phyloP scores from a whole-genome alignment of 2,888 invertebrate genomes.

The Cheilosia vernalis region DNA sequence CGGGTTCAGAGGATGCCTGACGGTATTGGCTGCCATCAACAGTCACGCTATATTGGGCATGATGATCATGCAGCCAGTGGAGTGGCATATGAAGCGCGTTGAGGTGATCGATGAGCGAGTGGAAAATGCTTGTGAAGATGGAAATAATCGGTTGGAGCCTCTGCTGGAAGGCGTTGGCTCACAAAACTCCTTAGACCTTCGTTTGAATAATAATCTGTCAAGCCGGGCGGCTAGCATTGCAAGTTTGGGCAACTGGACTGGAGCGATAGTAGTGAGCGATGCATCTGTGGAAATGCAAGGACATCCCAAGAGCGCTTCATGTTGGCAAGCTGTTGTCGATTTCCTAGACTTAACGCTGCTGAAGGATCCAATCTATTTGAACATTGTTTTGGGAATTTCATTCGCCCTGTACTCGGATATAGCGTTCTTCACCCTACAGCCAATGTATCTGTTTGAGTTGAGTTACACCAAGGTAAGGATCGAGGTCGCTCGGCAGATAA shows the following conservation, averaged over 20 bases:
- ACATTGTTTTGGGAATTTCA: conserved; percentile 88
- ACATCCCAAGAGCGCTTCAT: conserved; percentile 58
- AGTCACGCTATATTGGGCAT: conserved; percentile 88
- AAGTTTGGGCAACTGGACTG: conserved; percentile 83
- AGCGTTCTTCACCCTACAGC: conserved; percentile 88
- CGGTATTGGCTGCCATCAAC: conserved; percentile 87
- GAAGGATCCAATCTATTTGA: conserved; percentile 87
- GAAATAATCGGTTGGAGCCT: conserved; percentile 47
- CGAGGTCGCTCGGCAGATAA: background rate
- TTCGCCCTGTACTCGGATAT: conserved; percentile 88
- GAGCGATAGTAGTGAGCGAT: conserved; percentile 80
- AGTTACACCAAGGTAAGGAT: conserved; percentile 79
- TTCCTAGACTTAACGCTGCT: conserved; percentile 86
- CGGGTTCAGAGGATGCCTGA: conserved; percentile 89
- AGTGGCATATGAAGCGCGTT: conserved; percentile 87
- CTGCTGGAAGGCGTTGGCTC: conserved; percentile 25
- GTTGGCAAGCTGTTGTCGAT: conserved; percentile 85
- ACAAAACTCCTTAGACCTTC: conserved; percentile 7
- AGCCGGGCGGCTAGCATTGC: conserved; percentile 81
- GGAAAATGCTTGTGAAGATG: conserved; percentile 67
- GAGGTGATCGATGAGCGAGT: conserved; percentile 82
- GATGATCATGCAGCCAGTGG: conserved; percentile 89
- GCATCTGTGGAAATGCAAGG: conserved; percentile 79
- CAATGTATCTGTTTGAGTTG: conserved; percentile 84
- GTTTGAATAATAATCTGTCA: conserved; percentile 46